Evolutionary conservation across 2,888 invertebrate genomes (phyloP), one percentile per base, ranked within the genome.

Genomic region (Harpalus rufipes): DNA sequence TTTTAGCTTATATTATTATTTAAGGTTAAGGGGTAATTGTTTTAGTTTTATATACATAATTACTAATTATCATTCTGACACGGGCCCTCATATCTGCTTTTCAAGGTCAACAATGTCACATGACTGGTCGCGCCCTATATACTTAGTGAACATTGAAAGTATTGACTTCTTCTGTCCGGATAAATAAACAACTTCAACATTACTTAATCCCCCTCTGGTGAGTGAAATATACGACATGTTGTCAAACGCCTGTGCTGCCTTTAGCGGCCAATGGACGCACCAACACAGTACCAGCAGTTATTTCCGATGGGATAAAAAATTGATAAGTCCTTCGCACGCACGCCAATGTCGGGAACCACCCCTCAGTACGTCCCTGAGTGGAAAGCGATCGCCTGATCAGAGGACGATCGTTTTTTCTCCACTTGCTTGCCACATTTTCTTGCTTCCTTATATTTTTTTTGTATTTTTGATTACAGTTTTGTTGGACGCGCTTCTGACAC

Each of bases 301-400:
- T 81, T 81, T 81, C 63, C 81, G 81, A 81, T 65, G 16, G 44
- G 81, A 68, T 68, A 65, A 81, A 81, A 81, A 68, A 81, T 81
- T 81, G 81, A 68, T 81, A 81, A 81, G 81, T 68, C 25, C 51
- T 12, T 10, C 10, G 39, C 81, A 81, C 56, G 68, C 81, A 68
- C 44, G 16, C 51, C 7, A 6, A 12, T 74, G 72, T 16, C 44
- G 44, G 16, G 18, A 44, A 41, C 44, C 41, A 8, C 51, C 44
- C 16, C 4, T n/a, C 18, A 18, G 12, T 44, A 41, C 16, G 21
- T 44, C 44, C 44, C 39, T 12, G 25, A 5, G 5, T 32, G 32
- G 32, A 32, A 32, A 32, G 56, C 78, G 56, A 78, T 78, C 78
- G 58, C 78, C 78, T 58, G 78, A 78, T 78, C 78, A 56, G 51